Evolutionary conservation across 1,140 invertebrate species (phyloP), one percentile per base, ranked within the genome.

Genomic region (Drosophila lacertosa): DNA sequence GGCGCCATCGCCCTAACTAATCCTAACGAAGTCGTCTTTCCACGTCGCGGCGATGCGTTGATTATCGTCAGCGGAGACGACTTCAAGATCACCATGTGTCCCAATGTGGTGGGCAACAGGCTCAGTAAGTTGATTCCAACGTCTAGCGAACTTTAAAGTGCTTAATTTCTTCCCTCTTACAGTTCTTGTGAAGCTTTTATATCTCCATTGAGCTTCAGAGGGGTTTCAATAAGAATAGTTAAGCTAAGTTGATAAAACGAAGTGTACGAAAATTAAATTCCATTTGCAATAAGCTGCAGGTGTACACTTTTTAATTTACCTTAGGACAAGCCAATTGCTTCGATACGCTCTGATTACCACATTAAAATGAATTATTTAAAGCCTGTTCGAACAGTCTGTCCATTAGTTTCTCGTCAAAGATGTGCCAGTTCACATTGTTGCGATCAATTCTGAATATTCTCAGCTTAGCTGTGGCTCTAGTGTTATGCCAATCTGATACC

Each of bases 161-260:
- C 48, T 51, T 1, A 0, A 9, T 18, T n/a, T 18, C 29, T 33
- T 35, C 4, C 35, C 44, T 2, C 45, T 11, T 77, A 4, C 59
- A 84, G 80, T 74, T 4, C 42, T 80, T 15, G 26, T 86, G 0
- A 69, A 86, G 32, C 63, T 80, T 20, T 0, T 63, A 16, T 59
- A 11, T 2, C 7, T 0, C 26, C 7, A 29, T 5, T 29, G 26
- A 29, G 26, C 1, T 29, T 2, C 7, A 7, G 7, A 6, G 0
- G 6, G 26, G 2, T 26, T 6, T 26, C 24, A 26, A 26, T 26
- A 26, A 26, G 7, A 6, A 26, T 6, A 26, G 7, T 26, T 26
- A 4, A 2, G 20, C 20, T 22, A 22, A 22, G 20, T 4, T 22
- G 20, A 22, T 22, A 2, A 22, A 2, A 22, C 20, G 20, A 2